Conservation (phyloP, 2,113 vertebrate species). For the Synodontis membranacea region DNA sequence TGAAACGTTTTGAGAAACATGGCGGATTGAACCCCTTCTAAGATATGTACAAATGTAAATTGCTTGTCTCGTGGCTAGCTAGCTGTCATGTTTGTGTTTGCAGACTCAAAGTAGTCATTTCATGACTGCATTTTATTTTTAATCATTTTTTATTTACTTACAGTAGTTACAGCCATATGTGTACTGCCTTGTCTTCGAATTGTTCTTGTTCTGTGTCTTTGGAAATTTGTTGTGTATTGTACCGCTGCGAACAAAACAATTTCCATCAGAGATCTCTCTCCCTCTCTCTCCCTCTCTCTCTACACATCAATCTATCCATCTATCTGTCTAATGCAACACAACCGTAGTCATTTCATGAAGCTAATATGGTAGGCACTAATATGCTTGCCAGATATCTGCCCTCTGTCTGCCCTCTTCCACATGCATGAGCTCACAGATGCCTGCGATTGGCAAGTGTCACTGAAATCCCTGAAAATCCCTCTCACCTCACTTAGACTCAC, state of each 20-base stretch:
- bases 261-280: background rate
- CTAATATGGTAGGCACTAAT: background rate
- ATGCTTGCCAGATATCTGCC: background rate
- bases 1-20: background rate
- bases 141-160: background rate
- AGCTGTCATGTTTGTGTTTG: background rate
- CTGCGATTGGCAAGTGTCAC: background rate
- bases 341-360: background rate
- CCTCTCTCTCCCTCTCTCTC: background rate
- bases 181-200: background rate
- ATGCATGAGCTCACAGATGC: constrained; percentile 6
- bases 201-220: background rate
- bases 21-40: background rate
- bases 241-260: background rate
- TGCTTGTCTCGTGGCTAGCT: background rate
- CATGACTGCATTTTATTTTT: background rate
- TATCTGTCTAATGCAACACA: background rate
- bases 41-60: background rate
- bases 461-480: constrained; percentile 1
- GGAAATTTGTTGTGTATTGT: background rate
- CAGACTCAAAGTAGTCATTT: background rate
- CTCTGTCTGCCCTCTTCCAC: background rate
- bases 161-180: background rate
- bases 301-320: background rate
- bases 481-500: background rate